A percentile compares a stretch with the other conserved stretches of the same genome.
Evolutionary conservation across 2,113 vertebrate species (phyloP).

Genomic region (Nibea albiflora): DNA sequence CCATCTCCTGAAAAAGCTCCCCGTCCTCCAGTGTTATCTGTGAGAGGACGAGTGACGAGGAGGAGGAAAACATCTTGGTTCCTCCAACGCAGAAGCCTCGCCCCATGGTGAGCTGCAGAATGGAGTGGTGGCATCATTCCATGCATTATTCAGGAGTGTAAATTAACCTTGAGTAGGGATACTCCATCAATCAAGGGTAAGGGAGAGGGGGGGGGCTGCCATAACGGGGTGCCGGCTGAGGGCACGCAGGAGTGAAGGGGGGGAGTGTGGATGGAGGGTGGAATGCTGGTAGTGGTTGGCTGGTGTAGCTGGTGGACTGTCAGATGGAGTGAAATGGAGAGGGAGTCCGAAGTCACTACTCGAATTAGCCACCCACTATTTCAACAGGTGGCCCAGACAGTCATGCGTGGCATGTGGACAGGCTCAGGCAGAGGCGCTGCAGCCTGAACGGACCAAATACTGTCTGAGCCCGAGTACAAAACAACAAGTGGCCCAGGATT

Average conservation of each 20-base stretch:
- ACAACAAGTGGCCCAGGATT: conserved; percentile 14
- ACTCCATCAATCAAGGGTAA: conserved; percentile 91
- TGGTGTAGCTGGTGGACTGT: conserved; percentile 82
- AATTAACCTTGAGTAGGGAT: conserved; percentile 93
- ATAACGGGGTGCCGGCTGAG: conserved; percentile 81
- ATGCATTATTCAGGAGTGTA: conserved; percentile 92
- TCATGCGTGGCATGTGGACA: conserved; percentile 65
- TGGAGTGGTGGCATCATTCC: conserved; percentile 84
- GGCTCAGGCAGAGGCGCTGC: conserved; percentile 26
- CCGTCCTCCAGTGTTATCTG: conserved; percentile 36
- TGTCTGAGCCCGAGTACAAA: conserved; percentile 11
- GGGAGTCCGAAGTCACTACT: conserved; percentile 87
- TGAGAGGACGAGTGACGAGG: conserved; percentile 35
- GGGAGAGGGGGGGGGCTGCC: conserved; percentile 76
- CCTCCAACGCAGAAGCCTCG: conserved; percentile 79
- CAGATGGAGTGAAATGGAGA: conserved; percentile 83
- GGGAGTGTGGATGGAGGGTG: conserved; percentile 13
- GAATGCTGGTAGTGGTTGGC: conserved; percentile 76
- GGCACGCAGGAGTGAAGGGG: conserved; percentile 34
- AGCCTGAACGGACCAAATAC: neutral
- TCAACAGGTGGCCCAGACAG: conserved; percentile 90
- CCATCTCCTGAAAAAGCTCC: conserved; percentile 63
- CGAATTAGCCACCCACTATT: conserved; percentile 88
- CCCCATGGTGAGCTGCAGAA: conserved; percentile 90
- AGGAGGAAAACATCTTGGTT: conserved; percentile 77